A percentile compares a stretch with the other conserved stretches of the same genome.
These are phyloP conservation scores for Galerucella pusilla DNA, from an alignment of 2,888 invertebrate genomes.

Conservation along the genomic window DNA sequence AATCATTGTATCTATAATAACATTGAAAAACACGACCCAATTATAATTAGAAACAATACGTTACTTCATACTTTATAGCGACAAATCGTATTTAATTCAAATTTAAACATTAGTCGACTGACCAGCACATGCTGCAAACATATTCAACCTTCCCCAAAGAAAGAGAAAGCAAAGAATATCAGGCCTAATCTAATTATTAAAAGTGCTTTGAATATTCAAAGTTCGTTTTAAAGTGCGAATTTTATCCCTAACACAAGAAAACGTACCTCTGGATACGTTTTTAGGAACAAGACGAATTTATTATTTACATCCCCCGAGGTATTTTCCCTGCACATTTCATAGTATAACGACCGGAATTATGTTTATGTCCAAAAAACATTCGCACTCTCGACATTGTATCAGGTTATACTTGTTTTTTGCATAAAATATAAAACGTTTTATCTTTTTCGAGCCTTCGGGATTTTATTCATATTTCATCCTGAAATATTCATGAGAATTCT, in stretches of 20 bases:
- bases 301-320: conserved; percentile 55
- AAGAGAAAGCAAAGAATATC: conserved; percentile 5
- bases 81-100: no score
- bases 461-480: neutral
- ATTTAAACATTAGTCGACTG: no score
- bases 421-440: conserved; percentile 20
- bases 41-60: no score
- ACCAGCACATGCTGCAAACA: no score
- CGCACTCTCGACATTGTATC: conserved; percentile 38
- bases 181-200: conserved; percentile 29
- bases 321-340: conserved; percentile 43
- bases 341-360: conserved; percentile 48
- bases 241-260: conserved; percentile 39
- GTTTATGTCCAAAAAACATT: conserved; percentile 49
- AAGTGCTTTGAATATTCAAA: conserved; percentile 49
- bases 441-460: conserved; percentile 4
- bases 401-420: neutral
- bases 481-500: neutral
- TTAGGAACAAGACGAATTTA: conserved; percentile 54
- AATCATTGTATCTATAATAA: no score
- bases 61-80: no score
- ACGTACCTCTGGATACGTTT: conserved; percentile 2
- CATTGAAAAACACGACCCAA: no score
- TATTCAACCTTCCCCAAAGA: neutral
- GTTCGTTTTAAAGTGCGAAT: conserved; percentile 52